Evolutionary conservation across 2,113 vertebrate species (phyloP), one percentile per base, ranked within the genome.

Genomic region (Eupsittula cactorum): DNA sequence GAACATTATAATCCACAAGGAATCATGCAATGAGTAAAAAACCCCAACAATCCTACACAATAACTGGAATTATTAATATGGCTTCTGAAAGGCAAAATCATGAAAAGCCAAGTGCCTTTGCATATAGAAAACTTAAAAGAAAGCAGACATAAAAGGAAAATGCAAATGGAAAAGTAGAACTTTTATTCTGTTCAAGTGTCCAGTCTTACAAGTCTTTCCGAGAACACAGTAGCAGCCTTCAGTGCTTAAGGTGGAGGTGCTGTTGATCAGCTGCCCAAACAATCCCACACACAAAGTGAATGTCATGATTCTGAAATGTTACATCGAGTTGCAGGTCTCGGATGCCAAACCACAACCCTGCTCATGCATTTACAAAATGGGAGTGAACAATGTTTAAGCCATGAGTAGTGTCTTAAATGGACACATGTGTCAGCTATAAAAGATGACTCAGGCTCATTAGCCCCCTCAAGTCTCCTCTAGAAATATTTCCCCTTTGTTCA

Each of bases 151-250:
- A 37, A 71, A 73, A 88, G 55, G 74, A 84, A 86, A 94, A 88
- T 17, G 68, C 35, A 88, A 95, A 86, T 95, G 28, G 89, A 88
- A 96, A 95, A 82, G 79, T 57, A 33, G 23, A 75, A 68, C 23
- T 89, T 97, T 96, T 95, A 96, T 96, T 97, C 86, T 62, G 52
- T 85, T 89, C 9, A 89, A 95, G 93, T 91, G 93, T 91, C 88
- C 86, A 82, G 80, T 88, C n/a, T 19, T 92, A 96, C 95, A 96
- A 78, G 63, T 87, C 83, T 82, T 47, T 69, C 88, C 62, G 70
- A 93, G 88, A 68, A 44, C 68, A 84, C 77, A 86, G n/a, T 20
- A 87, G 81, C 95, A 96, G 92, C 90, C 79, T 63, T 75, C 85
- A 60, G 79, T 83, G 90, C 60, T 75, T 10, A 41, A 5, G 4